Base-by-base conservation (phyloP, 2,888 invertebrate species). In the Microplitis deprimator region DNA sequence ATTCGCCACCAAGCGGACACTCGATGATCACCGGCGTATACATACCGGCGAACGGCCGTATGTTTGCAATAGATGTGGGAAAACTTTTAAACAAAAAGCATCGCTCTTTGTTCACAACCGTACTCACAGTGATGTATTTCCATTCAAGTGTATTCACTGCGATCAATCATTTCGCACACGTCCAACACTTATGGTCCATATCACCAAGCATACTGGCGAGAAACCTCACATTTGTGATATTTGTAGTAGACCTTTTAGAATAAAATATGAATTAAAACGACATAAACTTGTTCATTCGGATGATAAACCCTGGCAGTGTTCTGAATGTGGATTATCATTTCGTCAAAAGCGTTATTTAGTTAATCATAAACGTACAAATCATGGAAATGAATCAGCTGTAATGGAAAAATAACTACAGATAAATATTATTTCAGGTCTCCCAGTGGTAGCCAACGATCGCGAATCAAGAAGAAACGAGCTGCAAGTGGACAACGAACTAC, bases 71-170 rank as follows among this genome's bases (percentile, higher is more conserved):
- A 87, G 91, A 1, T 94, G 94, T 85, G 93, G 93, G 4, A 93
- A 93, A 85, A 86, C 92, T 0, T 94, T 94, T 89, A 93, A 93
- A 76, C 93, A 94, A 84, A 93, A 93, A 83, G 93, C 93, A 0
- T 92, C 93, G 1, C 87, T 94, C 62, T 93, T 93, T 86, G 93
- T 92, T 29, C 94, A 94, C 84, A 90, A 91, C 73, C 91, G 92
- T 67, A 92, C 92, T 5, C 94, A 94, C 86, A 90, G 90, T 62
- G 90, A 92, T 78, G 88, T 89, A 68, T 92, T 91, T 79, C 92
- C 93, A 1, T 91, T 91, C 85, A 89, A 90, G 20, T 94, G 94
- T 87, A 90, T 90, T 0, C 91, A 92, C 79, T 94, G 94, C 86
- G 91, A 91, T 39, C 92, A 92, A 72, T 91, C 91, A 72, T 94